These are phyloP conservation scores for Schizopygopsis malacanthus DNA, from an alignment of 2,797 vertebrate genomes.

Conservation along the genomic window DNA sequence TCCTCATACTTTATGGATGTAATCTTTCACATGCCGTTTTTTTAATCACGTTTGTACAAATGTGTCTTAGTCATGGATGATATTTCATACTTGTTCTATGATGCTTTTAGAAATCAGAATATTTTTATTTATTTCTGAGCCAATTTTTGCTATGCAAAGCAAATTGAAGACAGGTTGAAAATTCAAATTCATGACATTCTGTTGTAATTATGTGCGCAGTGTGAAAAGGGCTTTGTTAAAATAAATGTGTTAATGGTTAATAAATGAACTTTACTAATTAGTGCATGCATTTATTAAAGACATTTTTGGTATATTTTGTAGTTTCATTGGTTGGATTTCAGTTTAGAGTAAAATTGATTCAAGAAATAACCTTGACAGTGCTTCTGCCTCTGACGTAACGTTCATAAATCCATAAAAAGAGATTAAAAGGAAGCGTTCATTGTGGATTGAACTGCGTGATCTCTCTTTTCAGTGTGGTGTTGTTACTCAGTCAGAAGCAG, in stretches of 20 bases:
- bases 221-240: not conserved
- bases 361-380: not conserved
- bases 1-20: not conserved
- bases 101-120: not conserved
- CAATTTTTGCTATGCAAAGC: not conserved
- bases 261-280: too few relatives aligned
- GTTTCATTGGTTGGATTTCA: not conserved
- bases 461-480: conserved; percentile 82
- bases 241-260: not conserved
- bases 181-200: not conserved
- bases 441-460: not conserved
- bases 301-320: not conserved
- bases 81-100: not conserved
- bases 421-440: conserved; percentile 34
- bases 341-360: not conserved
- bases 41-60: not conserved
- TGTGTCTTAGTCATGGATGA: not conserved
- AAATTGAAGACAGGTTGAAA: not conserved
- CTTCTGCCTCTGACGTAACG: conserved; percentile 2
- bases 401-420: conserved; percentile 3
- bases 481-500: conserved; percentile 92
- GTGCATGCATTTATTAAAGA: not conserved
- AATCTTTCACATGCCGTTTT: not conserved
- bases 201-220: not conserved
- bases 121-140: not conserved